These are phyloP conservation scores for Sarcophaga carnaria DNA, from an alignment of 2,888 invertebrate species.

Conservation along the genomic window DNA sequence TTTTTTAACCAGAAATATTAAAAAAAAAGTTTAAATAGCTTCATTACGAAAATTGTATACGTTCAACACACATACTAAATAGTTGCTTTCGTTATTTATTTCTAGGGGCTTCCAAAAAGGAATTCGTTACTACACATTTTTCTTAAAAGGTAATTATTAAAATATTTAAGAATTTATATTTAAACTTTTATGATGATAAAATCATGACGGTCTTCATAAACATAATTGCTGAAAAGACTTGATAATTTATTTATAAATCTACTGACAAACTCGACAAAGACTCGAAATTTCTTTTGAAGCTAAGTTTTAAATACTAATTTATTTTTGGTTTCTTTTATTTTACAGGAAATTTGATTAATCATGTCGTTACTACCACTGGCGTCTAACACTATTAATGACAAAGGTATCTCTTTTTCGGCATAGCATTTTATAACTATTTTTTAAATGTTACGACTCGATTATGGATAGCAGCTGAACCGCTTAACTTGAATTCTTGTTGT, in stretches of 20 bases:
- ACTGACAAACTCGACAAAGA: slow-evolving; percentile 46
- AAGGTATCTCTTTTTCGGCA: too few relatives aligned
- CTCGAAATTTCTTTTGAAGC: not conserved
- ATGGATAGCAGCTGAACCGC: too few relatives aligned
- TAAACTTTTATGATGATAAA: not conserved
- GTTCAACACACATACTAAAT: not conserved
- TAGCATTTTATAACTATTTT: too few relatives aligned
- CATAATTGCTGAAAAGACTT: not conserved
- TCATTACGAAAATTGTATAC: too few relatives aligned
- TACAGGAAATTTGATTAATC: not conserved
- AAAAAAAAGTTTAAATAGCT: too few relatives aligned
- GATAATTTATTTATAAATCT: slow-evolving; percentile 49
- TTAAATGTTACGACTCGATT: too few relatives aligned
- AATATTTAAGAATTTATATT: not conserved
- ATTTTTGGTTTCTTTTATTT: not conserved
- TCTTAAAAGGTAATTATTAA: slow-evolving; percentile 40
- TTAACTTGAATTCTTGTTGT: too few relatives aligned
- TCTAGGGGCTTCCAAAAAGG: not conserved
- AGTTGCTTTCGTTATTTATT: slow-evolving; percentile 18
- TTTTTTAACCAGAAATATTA: too few relatives aligned
- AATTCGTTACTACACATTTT: too few relatives aligned
- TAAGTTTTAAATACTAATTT: not conserved
- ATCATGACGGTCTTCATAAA: slow-evolving; percentile 1
- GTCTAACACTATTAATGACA: too few relatives aligned
- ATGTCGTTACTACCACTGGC: too few relatives aligned